A percentile compares a stretch with the other conserved stretches of the same genome.
These are phyloP conservation scores for Eilema sororculum DNA, from an alignment of 2,888 invertebrate genomes.

Conservation along the genomic window DNA sequence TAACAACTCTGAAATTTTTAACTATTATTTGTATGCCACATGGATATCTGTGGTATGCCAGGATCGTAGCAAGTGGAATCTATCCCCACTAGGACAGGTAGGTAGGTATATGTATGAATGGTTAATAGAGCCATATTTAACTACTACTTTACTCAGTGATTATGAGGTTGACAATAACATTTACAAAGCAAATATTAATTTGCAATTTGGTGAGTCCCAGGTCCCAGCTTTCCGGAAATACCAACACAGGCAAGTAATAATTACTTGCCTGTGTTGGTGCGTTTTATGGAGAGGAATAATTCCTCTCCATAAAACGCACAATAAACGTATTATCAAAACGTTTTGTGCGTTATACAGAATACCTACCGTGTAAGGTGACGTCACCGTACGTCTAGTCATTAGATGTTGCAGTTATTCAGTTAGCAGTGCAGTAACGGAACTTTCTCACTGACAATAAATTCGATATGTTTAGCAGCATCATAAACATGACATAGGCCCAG, in stretches of 20 bases:
- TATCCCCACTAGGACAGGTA: too few species aligned
- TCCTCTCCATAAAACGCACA: neutral
- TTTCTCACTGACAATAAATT: conserved; percentile 32
- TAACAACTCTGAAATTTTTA: neutral
- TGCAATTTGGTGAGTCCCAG: neutral
- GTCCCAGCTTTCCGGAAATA: neutral
- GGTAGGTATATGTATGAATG: neutral
- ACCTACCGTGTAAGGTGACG: neutral
- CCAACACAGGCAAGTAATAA: neutral
- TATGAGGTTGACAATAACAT: neutral
- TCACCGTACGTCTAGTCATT: neutral
- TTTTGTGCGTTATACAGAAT: neutral
- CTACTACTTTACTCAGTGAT: neutral
- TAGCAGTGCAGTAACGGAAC: conserved; percentile 2
- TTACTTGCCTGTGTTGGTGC: too few species aligned
- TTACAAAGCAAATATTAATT: neutral
- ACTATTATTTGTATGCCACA: too few species aligned
- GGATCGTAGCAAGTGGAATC: too few species aligned
- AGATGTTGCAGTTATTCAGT: conserved; percentile 4
- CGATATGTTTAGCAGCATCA: conserved; percentile 24
- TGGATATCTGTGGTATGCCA: too few species aligned
- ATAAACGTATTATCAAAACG: conserved; percentile 1
- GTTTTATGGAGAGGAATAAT: too few species aligned
- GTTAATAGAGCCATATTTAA: neutral
- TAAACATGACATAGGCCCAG: conserved; percentile 33